These are phyloP conservation scores for Nebria brevicollis DNA, from an alignment of 2,888 invertebrate species.

Conservation along the genomic window DNA sequence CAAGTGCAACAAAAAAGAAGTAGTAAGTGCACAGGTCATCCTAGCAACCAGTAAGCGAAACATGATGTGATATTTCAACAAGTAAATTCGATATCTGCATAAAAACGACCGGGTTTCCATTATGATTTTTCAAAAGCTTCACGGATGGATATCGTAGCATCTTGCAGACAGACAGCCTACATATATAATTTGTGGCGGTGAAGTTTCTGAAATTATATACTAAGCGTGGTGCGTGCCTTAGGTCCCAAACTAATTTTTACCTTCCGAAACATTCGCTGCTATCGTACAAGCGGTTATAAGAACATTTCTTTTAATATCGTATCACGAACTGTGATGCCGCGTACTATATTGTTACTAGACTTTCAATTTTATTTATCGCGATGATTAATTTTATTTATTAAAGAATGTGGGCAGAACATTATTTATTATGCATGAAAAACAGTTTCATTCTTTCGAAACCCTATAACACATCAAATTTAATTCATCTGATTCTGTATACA, in stretches of 20 bases:
- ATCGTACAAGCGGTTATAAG: conserved; percentile 15
- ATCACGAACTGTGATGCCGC: conserved; percentile 42
- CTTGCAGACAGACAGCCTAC: conserved; percentile 18
- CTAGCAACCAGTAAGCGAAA: neutral
- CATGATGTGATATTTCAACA: neutral
- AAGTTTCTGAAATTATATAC: conserved; percentile 48
- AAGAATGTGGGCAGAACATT: neutral
- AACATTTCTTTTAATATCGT: neutral
- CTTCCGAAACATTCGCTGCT: conserved; percentile 45
- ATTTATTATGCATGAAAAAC: too few relatives aligned
- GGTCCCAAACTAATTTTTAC: conserved; percentile 41
- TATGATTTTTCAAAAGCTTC: neutral
- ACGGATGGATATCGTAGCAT: conserved; percentile 20
- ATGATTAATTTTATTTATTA: neutral
- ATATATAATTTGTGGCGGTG: conserved; percentile 30
- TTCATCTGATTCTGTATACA: neutral
- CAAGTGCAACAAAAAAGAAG: neutral
- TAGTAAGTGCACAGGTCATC: neutral
- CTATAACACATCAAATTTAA: too few relatives aligned
- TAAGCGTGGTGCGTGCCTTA: conserved; percentile 33
- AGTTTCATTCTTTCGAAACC: too few relatives aligned
- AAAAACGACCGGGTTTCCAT: conserved; percentile 14
- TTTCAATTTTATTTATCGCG: neutral
- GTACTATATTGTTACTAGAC: conserved; percentile 9
- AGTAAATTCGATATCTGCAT: conserved; percentile 4